Conservation (phyloP, 92 coral and sea anemone genomes). For the Paramuricea clavata region DNA sequence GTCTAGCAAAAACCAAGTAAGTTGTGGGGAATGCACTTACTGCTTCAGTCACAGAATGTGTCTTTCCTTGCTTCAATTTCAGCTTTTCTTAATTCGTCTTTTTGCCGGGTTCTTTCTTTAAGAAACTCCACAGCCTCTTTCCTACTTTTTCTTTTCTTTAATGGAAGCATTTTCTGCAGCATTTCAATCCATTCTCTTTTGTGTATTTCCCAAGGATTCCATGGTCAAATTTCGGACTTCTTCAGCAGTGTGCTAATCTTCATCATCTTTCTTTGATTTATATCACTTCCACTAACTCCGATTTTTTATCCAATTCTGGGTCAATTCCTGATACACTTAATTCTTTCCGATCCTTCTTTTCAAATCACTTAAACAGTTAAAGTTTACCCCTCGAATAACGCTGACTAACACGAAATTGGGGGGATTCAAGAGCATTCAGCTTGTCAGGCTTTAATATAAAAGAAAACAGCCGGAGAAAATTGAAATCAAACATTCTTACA, state of each 20-base stretch:
- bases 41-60: not conserved
- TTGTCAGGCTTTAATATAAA: not conserved
- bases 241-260: slow-evolving; percentile 33
- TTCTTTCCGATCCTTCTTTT: slow-evolving; percentile 11
- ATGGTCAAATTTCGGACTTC: slow-evolving; percentile 30
- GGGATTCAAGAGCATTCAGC: slow-evolving; percentile 1
- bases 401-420: not conserved
- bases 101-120: slow-evolving; percentile 32
- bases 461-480: not conserved
- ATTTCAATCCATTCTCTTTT: slow-evolving; percentile 9
- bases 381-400: not conserved
- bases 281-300: slow-evolving; percentile 29
- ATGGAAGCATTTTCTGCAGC: slow-evolving; percentile 5
- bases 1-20: not conserved
- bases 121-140: slow-evolving; percentile 38
- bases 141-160: slow-evolving; percentile 37
- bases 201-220: slow-evolving; percentile 43
- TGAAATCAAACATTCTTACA: not conserved
- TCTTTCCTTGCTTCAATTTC: slow-evolving; percentile 31
- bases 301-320: slow-evolving; percentile 11
- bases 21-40: not conserved
- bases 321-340: slow-evolving; percentile 36
- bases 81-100: slow-evolving; percentile 33
- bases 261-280: not conserved
- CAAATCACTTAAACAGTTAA: not conserved